Percentiles rank a stretch among this genome's conserved stretches.
Conservation (phyloP, 2,888 invertebrate genomes). For the Nematopogon swammerdamellus region DNA sequence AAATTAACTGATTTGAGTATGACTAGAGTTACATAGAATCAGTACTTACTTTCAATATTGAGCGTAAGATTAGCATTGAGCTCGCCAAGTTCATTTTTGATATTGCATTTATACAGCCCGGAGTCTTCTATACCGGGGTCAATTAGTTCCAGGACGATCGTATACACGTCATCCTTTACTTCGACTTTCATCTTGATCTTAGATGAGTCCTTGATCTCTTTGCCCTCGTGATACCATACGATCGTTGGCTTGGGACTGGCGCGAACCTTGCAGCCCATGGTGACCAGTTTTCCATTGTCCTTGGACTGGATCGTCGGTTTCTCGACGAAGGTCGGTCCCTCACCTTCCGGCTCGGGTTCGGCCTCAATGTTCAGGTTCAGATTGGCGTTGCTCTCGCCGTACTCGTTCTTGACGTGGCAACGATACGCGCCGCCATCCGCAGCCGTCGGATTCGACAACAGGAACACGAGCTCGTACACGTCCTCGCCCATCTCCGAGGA, state of each 20-base stretch:
- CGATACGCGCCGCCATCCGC: slow-evolving; percentile 62
- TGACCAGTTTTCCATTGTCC: slow-evolving; percentile 50
- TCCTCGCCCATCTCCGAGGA: slow-evolving; percentile 77
- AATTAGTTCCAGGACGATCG: slow-evolving; percentile 80
- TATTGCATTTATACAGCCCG: slow-evolving; percentile 96
- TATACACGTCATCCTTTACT: slow-evolving; percentile 76
- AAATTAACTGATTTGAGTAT: too few species aligned
- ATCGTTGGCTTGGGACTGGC: slow-evolving; percentile 50
- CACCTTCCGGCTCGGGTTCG: slow-evolving; percentile 89
- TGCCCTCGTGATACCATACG: slow-evolving; percentile 52
- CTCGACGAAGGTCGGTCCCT: slow-evolving; percentile 91
- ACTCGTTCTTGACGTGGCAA: slow-evolving; percentile 93
- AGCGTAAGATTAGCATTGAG: slow-evolving; percentile 95
- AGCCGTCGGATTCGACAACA: slow-evolving; percentile 49
- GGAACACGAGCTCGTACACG: slow-evolving; percentile 78
- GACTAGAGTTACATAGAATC: too few species aligned
- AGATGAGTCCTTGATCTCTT: slow-evolving; percentile 72
- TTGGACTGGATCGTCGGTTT: slow-evolving; percentile 85
- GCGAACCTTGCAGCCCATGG: slow-evolving; percentile 51
- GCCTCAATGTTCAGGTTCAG: slow-evolving; percentile 96
- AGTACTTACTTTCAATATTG: slow-evolving; percentile 90
- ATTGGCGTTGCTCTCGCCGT: slow-evolving; percentile 95
- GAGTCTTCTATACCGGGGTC: slow-evolving; percentile 95
- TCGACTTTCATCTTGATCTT: slow-evolving; percentile 79
- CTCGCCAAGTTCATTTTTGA: slow-evolving; percentile 94